Conservation (phyloP, 2,113 vertebrate species). For the Noctilio leporinus region DNA sequence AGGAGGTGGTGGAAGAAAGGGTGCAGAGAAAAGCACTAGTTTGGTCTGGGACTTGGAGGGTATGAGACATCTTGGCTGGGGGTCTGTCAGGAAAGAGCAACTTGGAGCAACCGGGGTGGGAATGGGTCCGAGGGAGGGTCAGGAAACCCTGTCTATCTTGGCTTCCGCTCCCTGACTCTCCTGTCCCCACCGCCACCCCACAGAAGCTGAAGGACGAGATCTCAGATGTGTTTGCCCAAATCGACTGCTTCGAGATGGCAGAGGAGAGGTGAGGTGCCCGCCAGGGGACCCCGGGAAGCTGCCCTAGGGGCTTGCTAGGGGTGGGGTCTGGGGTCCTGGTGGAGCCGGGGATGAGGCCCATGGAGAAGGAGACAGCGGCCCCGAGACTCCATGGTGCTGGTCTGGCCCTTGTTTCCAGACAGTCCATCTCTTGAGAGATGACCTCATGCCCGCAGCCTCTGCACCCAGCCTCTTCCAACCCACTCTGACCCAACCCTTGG, state of each 20-base stretch:
- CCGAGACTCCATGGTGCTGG: accelerated
- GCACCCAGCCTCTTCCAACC: background rate
- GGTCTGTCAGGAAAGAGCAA: background rate
- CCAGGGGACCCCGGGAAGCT: background rate
- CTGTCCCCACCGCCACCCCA: background rate
- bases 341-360: background rate
- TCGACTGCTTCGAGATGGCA: constrained; percentile 86
- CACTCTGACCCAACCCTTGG: background rate
- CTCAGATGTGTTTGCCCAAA: constrained; percentile 86
- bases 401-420: background rate
- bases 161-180: background rate
- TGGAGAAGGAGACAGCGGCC: background rate
- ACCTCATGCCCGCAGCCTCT: no score
- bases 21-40: no score
- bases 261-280: constrained; percentile 82
- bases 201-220: constrained; percentile 93
- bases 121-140: background rate
- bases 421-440: background rate
- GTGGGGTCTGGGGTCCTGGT: background rate
- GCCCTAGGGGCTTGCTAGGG: background rate
- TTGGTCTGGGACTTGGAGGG: background rate
- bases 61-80: background rate
- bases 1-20: background rate
- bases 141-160: background rate
- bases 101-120: no score